Conservation (phyloP, 2,888 invertebrate species). For the Gasteruption jaculator region DNA sequence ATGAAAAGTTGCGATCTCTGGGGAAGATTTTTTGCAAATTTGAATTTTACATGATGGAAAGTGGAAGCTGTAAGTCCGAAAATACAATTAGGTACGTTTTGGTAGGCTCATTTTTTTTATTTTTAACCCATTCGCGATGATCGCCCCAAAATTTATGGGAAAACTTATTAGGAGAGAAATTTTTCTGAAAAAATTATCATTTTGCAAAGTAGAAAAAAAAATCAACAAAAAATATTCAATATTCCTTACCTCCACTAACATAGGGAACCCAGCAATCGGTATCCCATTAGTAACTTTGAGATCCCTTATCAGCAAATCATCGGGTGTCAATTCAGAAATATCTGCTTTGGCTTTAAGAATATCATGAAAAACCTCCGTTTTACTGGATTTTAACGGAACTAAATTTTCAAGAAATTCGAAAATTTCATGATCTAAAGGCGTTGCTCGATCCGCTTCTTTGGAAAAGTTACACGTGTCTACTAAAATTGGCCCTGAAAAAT, state of each 20-base stretch:
- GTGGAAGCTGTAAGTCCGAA: no score
- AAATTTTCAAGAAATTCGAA: constrained; percentile 58
- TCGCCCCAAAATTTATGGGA: no score
- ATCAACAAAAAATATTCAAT: no score
- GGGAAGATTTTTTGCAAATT: no score
- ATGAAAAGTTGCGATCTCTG: no score
- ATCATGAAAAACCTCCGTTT: constrained; percentile 49
- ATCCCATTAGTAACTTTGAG: constrained; percentile 63
- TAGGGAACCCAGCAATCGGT: constrained; percentile 61
- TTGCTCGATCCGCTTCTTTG: constrained; percentile 63
- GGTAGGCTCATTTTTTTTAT: no score
- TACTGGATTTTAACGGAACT: constrained; percentile 47
- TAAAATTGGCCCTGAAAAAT: constrained; percentile 72
- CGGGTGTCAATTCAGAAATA: constrained; percentile 60
- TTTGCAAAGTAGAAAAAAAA: no score
- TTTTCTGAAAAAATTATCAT: no score
- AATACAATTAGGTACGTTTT: no score
- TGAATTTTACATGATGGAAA: no score
- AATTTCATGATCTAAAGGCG: constrained; percentile 62
- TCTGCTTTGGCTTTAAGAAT: constrained; percentile 66
- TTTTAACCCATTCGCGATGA: no score
- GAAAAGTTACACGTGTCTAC: constrained; percentile 78
- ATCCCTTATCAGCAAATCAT: constrained; percentile 72
- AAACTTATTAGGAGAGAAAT: no score
- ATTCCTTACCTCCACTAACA: constrained; percentile 62